Base-by-base conservation (phyloP, 2,888 invertebrate species). In the Melieria omissa region DNA sequence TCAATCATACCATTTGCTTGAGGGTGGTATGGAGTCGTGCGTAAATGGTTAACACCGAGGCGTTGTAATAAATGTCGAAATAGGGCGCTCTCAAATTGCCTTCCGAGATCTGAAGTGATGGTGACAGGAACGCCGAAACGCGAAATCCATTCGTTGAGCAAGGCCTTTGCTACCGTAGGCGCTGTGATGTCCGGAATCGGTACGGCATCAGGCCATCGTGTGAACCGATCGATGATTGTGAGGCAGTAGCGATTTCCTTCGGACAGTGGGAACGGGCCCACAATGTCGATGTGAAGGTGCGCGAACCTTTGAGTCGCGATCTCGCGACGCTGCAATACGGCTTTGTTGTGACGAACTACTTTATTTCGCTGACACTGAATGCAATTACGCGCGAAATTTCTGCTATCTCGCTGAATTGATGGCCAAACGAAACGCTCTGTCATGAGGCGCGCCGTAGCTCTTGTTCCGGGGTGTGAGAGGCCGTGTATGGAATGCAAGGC, bases 191-290 rank as follows among this genome's bases (percentile, higher is more conserved):
- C 66, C 4, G 55, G 52, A 6, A 73, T 65, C 0, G 67, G 67
- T 44, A 71, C 44, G 7, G 67, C 68, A 10, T 71, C 71, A 10
- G 71, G 65, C 73, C 69, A 72, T 9, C 70, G n/a, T 57, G 44
- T 29, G 29, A 14, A 57, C 9, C n/a, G 57, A 29, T 29, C 29
- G 29, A 29, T 29, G 29, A 29, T 29, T 29, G 29, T 29, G 29
- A 29, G 29, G 29, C 57, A 57, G 16, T 57, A 57, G 57, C 57
- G 57, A n/a, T 80, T 16, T 78, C 82, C 9, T 16, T 81, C 49
- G 0, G 80, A 80, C 4, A 64, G 5, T 12, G 85, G 83, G 5
- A 87, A 73, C 0, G 86, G 86, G 4, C 86, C 86, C 4, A 88
- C 81, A 7, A 88, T 75, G 76, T 88, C 86, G 12, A 88, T 78